A percentile compares a stretch with the other conserved stretches of the same genome.
Evolutionary conservation across 2,888 invertebrate genomes (phyloP).

Genomic region (Malthinus flaveolus): DNA sequence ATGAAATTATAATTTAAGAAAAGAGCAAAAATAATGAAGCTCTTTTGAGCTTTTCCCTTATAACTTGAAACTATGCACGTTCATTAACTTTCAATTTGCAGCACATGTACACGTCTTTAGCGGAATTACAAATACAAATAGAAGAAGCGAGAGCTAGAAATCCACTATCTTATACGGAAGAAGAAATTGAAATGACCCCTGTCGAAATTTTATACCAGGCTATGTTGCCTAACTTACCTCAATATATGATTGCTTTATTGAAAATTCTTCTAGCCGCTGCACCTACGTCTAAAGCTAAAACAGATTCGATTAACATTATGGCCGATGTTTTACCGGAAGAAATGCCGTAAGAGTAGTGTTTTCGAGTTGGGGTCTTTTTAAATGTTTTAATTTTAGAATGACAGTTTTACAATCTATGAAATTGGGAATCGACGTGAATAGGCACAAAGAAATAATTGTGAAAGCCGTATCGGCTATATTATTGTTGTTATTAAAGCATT

Average conservation of each 20-base stretch:
- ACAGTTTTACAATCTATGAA: conserved; percentile 94
- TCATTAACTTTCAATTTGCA: too few species aligned
- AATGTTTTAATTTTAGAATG: conserved; percentile 59
- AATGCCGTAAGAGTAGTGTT: conserved; percentile 74
- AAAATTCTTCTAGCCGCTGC: conserved; percentile 97
- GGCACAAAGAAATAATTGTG: conserved; percentile 98
- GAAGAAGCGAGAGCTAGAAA: conserved; percentile 91
- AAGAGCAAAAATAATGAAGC: too few species aligned
- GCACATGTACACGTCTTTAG: conserved; percentile 92
- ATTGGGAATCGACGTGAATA: conserved; percentile 94
- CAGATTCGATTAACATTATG: conserved; percentile 97
- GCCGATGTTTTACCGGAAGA: conserved; percentile 97
- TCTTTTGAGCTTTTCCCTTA: too few species aligned
- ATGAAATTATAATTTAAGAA: neutral
- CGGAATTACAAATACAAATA: conserved; percentile 88
- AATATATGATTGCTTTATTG: conserved; percentile 95
- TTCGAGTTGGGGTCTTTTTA: neutral
- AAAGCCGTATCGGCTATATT: conserved; percentile 93
- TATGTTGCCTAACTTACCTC: conserved; percentile 94
- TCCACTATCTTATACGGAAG: conserved; percentile 85
- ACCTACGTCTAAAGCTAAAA: conserved; percentile 98
- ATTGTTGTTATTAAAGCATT: conserved; percentile 91
- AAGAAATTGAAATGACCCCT: conserved; percentile 77
- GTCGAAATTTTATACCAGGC: conserved; percentile 90
- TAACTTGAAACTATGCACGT: too few species aligned